These are phyloP conservation scores for Ethmia dodecea DNA, from an alignment of 2,888 invertebrate species.

Conservation along the genomic window DNA sequence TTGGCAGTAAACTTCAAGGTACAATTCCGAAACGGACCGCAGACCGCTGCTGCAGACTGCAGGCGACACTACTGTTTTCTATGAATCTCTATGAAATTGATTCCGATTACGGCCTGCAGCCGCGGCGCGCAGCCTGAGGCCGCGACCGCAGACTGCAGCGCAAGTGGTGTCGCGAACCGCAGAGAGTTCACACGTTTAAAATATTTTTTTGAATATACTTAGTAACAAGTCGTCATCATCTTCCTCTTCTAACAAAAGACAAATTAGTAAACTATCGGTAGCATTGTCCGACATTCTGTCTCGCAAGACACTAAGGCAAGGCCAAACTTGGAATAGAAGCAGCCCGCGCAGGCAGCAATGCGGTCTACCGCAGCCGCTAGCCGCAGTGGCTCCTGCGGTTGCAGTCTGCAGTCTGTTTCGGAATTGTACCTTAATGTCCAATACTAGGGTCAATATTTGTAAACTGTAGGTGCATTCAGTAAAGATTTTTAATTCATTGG, in stretches of 20 bases:
- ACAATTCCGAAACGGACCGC: neutral
- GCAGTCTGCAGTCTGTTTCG: neutral
- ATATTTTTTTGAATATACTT: no score
- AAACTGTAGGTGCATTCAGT: no score
- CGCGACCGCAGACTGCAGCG: neutral
- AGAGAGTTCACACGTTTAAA: no score
- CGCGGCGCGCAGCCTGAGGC: neutral
- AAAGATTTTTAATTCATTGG: no score
- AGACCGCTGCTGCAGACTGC: neutral
- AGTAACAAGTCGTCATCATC: neutral
- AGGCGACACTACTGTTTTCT: neutral
- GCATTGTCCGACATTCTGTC: neutral
- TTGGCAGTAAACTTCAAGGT: no score
- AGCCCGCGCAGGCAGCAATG: neutral
- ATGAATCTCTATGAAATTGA: neutral
- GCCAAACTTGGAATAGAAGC: neutral
- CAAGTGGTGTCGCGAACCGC: neutral
- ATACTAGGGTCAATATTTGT: no score
- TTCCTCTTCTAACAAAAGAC: constrained; percentile 1
- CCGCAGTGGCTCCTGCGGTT: neutral
- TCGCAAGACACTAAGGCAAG: neutral
- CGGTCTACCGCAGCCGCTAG: neutral
- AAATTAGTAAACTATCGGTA: constrained; percentile 1
- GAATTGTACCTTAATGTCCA: no score
- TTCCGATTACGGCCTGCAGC: no score